Percentiles rank a stretch among this genome's conserved stretches.
These are phyloP conservation scores for Amorpha juglandis DNA, from an alignment of 2,888 invertebrate genomes.

Conservation along the genomic window DNA sequence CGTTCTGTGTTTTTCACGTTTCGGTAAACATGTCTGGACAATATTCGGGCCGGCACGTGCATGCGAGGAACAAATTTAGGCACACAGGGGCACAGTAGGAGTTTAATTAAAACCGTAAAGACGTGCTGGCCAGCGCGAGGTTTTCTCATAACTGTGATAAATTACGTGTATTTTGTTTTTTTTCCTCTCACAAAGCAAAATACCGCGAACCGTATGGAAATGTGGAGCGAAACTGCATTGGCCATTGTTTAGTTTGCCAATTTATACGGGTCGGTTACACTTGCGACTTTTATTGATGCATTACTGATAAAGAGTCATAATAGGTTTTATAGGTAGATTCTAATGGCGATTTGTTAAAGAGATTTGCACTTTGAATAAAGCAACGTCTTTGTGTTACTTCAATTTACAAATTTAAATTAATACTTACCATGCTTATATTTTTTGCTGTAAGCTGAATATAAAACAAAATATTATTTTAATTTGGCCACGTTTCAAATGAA, in stretches of 20 bases:
- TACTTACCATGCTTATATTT: background rate
- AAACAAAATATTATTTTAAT: background rate
- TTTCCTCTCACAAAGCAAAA: conserved; percentile 73
- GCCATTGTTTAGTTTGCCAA: conserved; percentile 84
- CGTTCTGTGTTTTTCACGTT: conserved; percentile 58
- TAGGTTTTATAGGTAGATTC: conserved; percentile 78
- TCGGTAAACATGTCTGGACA: conserved; percentile 64
- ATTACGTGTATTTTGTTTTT: conserved; percentile 70
- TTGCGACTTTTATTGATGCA: conserved; percentile 82
- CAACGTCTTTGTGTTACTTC: background rate
- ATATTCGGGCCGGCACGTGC: conserved; percentile 59
- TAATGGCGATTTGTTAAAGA: conserved; percentile 73
- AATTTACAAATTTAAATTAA: background rate
- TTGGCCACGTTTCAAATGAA: background rate
- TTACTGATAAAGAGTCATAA: conserved; percentile 83
- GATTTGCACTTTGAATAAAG: conserved; percentile 57
- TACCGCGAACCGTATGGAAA: conserved; percentile 76
- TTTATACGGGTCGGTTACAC: conserved; percentile 84
- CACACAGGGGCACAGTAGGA: conserved; percentile 64
- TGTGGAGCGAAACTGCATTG: conserved; percentile 79
- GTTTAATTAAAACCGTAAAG: conserved; percentile 76
- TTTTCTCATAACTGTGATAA: conserved; percentile 82
- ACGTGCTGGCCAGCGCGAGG: conserved; percentile 79
- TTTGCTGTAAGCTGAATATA: background rate
- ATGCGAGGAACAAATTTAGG: conserved; percentile 65